Evolutionary conservation across 2,888 invertebrate genomes (phyloP).

Genomic region (Ethmia dodecea): DNA sequence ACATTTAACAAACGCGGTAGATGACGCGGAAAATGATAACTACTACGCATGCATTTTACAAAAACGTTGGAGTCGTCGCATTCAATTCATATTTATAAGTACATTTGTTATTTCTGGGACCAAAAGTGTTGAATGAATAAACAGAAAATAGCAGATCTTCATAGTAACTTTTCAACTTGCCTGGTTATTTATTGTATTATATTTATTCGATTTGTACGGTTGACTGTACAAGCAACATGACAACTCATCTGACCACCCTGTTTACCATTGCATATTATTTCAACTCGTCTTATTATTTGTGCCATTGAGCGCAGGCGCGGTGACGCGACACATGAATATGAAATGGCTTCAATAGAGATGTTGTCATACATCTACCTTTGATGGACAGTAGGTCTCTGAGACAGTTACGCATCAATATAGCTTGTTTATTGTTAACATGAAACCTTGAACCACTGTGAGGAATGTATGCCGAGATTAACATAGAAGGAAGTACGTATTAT

Average conservation of each 20-base stretch:
- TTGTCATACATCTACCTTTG: conserved; percentile 59
- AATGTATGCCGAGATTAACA: conserved; percentile 17
- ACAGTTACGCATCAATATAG: conserved; percentile 50
- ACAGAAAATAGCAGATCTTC: no score
- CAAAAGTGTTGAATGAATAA: no score
- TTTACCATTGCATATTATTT: conserved; percentile 50
- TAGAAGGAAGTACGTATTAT: conserved; percentile 14
- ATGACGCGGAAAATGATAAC: not conserved
- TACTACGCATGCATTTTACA: not conserved
- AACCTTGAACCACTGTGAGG: conserved; percentile 42
- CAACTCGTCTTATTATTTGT: conserved; percentile 54
- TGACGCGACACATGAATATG: conserved; percentile 61
- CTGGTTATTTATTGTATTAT: no score
- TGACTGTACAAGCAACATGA: conserved; percentile 1
- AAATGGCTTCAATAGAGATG: conserved; percentile 65
- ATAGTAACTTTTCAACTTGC: no score
- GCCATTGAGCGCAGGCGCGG: conserved; percentile 42
- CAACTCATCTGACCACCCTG: conserved; percentile 38
- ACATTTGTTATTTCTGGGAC: not conserved
- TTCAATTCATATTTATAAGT: not conserved
- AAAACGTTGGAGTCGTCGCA: not conserved
- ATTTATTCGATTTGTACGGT: no score
- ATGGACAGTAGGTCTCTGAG: conserved; percentile 44
- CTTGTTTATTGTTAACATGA: conserved; percentile 46
- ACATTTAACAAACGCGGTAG: conserved; percentile 17